Base-by-base conservation (phyloP, 1,140 invertebrate genomes). In the Bombus consobrinus region DNA sequence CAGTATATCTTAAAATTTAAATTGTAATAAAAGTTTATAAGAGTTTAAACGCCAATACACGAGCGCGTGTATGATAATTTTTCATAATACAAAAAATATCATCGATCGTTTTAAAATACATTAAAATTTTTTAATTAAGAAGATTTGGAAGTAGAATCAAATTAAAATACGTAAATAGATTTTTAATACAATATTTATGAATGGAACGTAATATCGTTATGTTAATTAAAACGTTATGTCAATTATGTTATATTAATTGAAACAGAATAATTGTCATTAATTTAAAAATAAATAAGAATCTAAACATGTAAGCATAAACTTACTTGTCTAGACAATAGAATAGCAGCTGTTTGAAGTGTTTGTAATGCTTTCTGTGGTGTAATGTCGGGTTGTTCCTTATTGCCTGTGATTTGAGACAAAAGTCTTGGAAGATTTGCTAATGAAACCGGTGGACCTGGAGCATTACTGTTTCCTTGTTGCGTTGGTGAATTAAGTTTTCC, bases 271-370 rank as follows among this genome's bases (percentile, higher is more conserved):
- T 53, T 53, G 1, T 53, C 47, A 53, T 53, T 53, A 53, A 53
- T 22, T 8, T 8, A 53, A 53, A 53, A 22, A 22, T 1, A 8
- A 6, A 53, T 53, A 53, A 53, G 47, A 53, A 53, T 53, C 22
- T 53, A 53, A 22, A 53, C 47, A 22, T 53, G 18, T n/a, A 77
- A 53, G 43, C 37, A 66, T 47, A 22, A 15, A 87, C 92, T 92
- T 90, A 95, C 95, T 93, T 96, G 95, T 93, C 95, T 92, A 37
- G 95, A 95, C 81, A 96, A 90, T 84, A 96, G 92, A 62, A 96
- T 93, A 71, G 96, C 95, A 77, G 96, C 95, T 87, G 96, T 96
- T 91, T 97, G 96, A 89, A 96, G 95, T 78, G 96, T 96, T 93
- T 96, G 96, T 83, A 97, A 94, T 78, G 96, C 96, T 88, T 96